Evolutionary conservation across 2,113 vertebrate species (phyloP).

Genomic region (Lynx canadensis): DNA sequence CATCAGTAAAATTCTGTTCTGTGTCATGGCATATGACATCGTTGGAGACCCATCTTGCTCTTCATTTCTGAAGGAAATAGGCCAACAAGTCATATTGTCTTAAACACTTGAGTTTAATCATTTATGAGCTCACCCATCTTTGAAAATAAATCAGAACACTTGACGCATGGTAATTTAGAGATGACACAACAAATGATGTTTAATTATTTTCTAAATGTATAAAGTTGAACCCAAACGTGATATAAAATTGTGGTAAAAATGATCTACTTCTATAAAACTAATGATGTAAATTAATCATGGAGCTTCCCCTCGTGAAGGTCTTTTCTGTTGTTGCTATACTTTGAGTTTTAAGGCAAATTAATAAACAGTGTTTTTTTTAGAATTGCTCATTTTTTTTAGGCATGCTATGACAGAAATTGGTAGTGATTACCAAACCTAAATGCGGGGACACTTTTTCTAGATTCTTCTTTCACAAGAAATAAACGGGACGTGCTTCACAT

Average conservation of each 20-base stretch:
- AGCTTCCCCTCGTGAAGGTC: background rate
- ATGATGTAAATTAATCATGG: background rate
- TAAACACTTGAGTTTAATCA: background rate
- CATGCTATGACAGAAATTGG: background rate
- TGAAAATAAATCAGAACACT: background rate
- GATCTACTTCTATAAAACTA: background rate
- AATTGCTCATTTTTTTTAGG: background rate
- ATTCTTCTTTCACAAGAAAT: background rate
- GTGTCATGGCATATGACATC: accelerated
- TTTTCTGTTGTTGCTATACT: background rate
- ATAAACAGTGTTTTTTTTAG: background rate
- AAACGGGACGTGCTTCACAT: background rate
- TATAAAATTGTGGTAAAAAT: background rate
- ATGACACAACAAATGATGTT: background rate
- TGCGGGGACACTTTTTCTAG: background rate
- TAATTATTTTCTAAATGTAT: background rate
- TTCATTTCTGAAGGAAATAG: slow-evolving; percentile 25
- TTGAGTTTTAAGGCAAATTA: background rate
- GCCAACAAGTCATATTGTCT: background rate
- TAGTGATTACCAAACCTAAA: background rate
- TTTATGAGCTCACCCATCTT: background rate
- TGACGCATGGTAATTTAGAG: background rate
- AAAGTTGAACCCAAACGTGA: background rate
- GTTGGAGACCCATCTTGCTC: background rate
- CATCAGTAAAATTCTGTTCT: background rate